phyloP scores from a whole-genome alignment of 2,797 vertebrate species.

The Harpagifer antarcticus region DNA sequence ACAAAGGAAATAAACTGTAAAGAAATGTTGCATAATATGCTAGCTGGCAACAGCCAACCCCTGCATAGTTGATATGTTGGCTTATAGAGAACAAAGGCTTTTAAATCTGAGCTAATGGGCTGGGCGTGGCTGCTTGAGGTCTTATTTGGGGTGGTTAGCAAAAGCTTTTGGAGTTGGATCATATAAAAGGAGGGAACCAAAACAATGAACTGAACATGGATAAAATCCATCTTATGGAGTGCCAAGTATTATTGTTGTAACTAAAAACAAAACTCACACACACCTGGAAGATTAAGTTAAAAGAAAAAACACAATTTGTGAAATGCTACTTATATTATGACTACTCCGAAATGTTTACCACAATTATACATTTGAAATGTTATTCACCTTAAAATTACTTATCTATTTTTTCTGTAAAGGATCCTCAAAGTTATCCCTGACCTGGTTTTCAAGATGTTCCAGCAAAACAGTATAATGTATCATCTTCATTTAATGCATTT shows the following conservation, averaged over 20 bases:
- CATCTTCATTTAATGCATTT: background rate
- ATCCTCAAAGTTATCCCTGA: background rate
- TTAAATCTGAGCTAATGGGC: slow-evolving; percentile 12
- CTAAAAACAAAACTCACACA: too few species aligned
- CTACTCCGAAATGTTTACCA: background rate
- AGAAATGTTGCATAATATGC: background rate
- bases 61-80: background rate
- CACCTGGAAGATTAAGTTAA: background rate
- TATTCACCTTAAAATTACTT: background rate
- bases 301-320: too few species aligned
- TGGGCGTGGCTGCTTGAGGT: slow-evolving; percentile 10
- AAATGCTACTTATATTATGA: too few species aligned
- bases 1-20: background rate
- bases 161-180: slow-evolving; percentile 11
- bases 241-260: too few species aligned
- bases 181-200: slow-evolving; percentile 1
- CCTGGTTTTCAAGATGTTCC: background rate
- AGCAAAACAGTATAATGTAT: background rate
- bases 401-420: background rate
- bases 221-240: background rate
- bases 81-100: background rate
- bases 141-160: slow-evolving; percentile 5
- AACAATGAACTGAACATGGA: background rate
- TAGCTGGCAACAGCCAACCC: background rate
- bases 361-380: background rate